Base-by-base conservation (phyloP, 2,888 invertebrate species). In the Lepidonotus clava region DNA sequence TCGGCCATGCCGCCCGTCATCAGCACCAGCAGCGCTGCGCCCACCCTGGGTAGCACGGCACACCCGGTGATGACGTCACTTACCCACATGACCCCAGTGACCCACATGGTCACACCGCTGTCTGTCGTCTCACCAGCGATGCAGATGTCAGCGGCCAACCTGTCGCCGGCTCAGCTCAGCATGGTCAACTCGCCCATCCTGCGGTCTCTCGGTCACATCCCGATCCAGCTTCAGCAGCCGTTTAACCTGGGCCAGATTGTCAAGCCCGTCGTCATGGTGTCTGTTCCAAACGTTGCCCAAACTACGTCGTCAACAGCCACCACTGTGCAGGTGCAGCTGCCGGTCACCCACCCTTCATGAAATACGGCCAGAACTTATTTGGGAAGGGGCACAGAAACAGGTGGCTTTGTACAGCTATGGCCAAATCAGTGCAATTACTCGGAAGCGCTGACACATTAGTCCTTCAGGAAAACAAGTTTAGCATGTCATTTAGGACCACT, bases 161-260 rank as follows among this genome's bases (percentile, higher is more conserved):
- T 40, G 24, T 24, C 46, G 6, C 67, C 8, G 6, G 24, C 84
- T 8, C 84, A 84, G 67, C 61, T 86, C 0, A 34, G 24, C 32
- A 38, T 86, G 36, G 86, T 86, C 53, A 86, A 80, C 77, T 56
- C 77, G 18, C 76, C 41, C 36, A 80, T 86, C n/a, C 80, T 83
- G n/a, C 53, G 80, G 6, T 71, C 83, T 5, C 83, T 86, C 11
- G 66, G 83, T 1, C 86, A 61, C 66, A 86, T 86, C n/a, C 86
- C 86, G 6, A 83, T 86, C n/a, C 80, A 80, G 46, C 41, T 86
- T 11, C 86, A 83, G 71, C 86, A 83, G 51, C 53, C 86, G 28
- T 67, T 86, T 28, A 53, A 53, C 24, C 51, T 86, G n/a, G 38
- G 21, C 11, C 61, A 71, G 51, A 32, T 83, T 21, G 83, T 86